Conservation (phyloP, 2,797 vertebrate species). For the Cyprinella venusta region DNA sequence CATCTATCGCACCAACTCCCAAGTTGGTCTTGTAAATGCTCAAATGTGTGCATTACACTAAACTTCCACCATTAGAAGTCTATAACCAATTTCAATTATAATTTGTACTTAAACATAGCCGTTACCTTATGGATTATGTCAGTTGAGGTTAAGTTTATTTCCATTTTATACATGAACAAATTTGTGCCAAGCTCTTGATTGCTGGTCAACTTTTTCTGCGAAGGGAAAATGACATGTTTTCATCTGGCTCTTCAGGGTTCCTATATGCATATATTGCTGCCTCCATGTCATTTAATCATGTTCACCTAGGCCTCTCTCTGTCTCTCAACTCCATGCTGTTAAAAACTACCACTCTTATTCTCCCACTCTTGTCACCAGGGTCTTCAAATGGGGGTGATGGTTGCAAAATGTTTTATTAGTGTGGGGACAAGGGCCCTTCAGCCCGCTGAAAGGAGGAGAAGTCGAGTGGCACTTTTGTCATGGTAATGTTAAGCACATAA, state of each 20-base stretch:
- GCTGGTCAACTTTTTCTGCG: neutral
- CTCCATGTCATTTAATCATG: conserved; percentile 25
- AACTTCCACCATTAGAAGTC: neutral
- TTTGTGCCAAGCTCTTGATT: neutral
- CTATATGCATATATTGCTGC: conserved; percentile 42
- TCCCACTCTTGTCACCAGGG: conserved; percentile 83
- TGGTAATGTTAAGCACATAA: conserved; percentile 99
- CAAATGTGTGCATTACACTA: neutral
- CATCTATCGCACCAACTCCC: neutral
- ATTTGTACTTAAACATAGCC: neutral
- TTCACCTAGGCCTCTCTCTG: conserved; percentile 23
- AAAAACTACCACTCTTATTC: conserved; percentile 69
- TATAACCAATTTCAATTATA: neutral
- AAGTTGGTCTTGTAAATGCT: neutral
- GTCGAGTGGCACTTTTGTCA: conserved; percentile 99
- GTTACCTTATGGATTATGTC: neutral
- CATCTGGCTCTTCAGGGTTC: conserved; percentile 17
- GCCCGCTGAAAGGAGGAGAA: conserved; percentile 97
- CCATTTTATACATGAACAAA: conserved; percentile 1
- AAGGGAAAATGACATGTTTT: neutral
- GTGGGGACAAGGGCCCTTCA: conserved; percentile 90
- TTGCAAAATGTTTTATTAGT: conserved; percentile 97
- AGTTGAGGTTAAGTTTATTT: neutral
- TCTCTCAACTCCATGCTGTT: conserved; percentile 30
- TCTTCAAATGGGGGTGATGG: conserved; percentile 93